These are phyloP conservation scores for Vidua macroura DNA, from an alignment of 2,113 vertebrate genomes.

Conservation along the genomic window DNA sequence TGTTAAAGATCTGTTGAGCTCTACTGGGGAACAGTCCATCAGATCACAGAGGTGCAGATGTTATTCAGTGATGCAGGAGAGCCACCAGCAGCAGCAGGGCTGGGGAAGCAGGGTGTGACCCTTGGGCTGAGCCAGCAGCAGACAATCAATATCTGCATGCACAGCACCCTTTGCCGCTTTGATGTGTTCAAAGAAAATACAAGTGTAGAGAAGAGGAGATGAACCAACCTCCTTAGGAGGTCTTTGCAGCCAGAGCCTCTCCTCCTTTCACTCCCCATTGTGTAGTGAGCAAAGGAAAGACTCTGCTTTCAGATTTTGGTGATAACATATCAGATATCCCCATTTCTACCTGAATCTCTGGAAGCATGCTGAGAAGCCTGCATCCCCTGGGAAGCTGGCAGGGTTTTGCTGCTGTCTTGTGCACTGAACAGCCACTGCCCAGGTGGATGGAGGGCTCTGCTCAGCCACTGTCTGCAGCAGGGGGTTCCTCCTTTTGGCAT, in stretches of 20 bases:
- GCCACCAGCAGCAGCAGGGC: not conserved
- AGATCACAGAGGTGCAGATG: not conserved
- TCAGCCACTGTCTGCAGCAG: fast-evolving
- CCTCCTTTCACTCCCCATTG: not conserved
- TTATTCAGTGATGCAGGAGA: not conserved
- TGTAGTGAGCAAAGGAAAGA: not conserved
- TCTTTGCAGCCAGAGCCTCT: not conserved
- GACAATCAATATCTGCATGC: not conserved
- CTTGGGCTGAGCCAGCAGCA: not conserved
- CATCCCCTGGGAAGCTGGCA: not conserved
- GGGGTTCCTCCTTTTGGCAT: not conserved
- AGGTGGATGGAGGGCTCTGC: not conserved
- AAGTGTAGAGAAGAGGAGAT: not conserved
- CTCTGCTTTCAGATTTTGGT: not conserved
- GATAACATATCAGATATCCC: not conserved
- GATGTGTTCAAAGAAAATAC: not conserved
- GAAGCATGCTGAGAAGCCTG: not conserved
- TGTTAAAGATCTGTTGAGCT: not conserved
- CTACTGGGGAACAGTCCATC: not conserved
- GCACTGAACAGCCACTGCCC: not conserved
- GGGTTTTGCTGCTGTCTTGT: not conserved
- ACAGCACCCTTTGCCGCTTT: not conserved
- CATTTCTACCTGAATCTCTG: not conserved
- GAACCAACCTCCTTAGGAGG: not conserved
- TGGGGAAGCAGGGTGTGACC: not conserved